Evolutionary conservation across 1,140 invertebrate genomes (phyloP).

Genomic region (Drosophila busckii): DNA sequence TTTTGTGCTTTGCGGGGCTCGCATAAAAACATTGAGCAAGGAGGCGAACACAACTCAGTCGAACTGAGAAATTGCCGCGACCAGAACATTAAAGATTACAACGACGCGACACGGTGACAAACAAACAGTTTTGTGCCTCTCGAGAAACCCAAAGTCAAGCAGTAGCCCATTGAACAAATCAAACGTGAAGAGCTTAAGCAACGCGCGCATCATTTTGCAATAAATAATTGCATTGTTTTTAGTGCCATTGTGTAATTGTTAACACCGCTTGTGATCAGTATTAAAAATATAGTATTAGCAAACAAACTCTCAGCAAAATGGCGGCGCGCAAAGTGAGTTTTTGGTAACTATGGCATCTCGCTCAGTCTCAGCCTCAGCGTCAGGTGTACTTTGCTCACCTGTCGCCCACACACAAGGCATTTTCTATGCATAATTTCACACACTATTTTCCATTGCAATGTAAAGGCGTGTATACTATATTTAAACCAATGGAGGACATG

Average conservation of each 20-base stretch:
- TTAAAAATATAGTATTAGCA: constrained; percentile 39
- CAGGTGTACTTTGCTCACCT: neutral
- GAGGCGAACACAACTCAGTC: constrained; percentile 67
- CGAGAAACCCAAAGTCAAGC: no score
- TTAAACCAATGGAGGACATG: constrained; percentile 56
- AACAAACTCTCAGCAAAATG: constrained; percentile 38
- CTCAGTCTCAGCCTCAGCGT: neutral
- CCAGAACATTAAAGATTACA: constrained; percentile 37
- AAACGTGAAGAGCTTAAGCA: constrained; percentile 1
- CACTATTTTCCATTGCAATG: constrained; percentile 28
- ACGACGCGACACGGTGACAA: constrained; percentile 18
- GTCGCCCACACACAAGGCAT: neutral
- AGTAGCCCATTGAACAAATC: no score
- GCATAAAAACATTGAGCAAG: constrained; percentile 70
- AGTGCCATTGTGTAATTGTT: constrained; percentile 48
- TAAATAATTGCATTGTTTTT: constrained; percentile 22
- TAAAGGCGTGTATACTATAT: neutral
- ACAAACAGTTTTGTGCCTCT: no score
- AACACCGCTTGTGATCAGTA: constrained; percentile 44
- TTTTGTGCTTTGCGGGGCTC: constrained; percentile 50
- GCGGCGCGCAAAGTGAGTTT: constrained; percentile 62
- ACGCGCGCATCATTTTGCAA: constrained; percentile 26
- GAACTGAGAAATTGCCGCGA: constrained; percentile 70
- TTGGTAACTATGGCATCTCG: neutral
- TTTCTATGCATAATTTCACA: constrained; percentile 12